Evolutionary conservation across 2,888 invertebrate genomes (phyloP), one percentile per base, ranked within the genome.

Genomic region (Epistrophe grossulariae): DNA sequence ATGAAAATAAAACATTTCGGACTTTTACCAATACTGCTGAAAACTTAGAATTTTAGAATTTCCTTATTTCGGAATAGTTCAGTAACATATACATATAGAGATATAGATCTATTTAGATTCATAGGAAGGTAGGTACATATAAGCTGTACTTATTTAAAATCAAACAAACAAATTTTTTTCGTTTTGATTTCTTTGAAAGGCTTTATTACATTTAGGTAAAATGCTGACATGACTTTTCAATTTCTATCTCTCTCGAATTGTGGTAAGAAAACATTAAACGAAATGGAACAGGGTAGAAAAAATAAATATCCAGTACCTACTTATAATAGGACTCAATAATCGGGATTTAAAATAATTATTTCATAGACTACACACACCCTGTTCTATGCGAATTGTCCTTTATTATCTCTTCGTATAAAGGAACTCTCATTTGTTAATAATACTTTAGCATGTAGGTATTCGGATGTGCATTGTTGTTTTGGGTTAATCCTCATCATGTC

Each of bases 391-490:
- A 92, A 92, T 92, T 91, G 92, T 91, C 91, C 92, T 91, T 92
- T 91, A 92, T 92, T 92, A 92, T 92, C 92, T 92, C 91, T 91
- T 91, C 92, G 91, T 92, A 92, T 92, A 52, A 92, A 92, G 92
- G 91, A 92, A 91, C 92, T 91, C 64, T 84, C 68, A 81, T 84
- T 85, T 87, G 74, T 76, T 77, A 72, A 79, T 70, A 89, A 89
- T 88, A 82, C 77, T 85, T 89, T 88, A 88, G 84, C 83, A 80
- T 89, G 88, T n/a, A n/a, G n/a, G n/a, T 85, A 79, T 80, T 80
- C 81, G 78, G 83, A 60, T 82, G 64, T 89, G 84, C 80, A 82
- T 81, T 62, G 88, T 81, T 88, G 84, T 90, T 89, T 90, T 89
- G 89, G 89, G 89, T 90, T 91, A 92, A 92, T 92, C 92, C 92